Percentiles rank a stretch among this genome's conserved stretches.
These are phyloP conservation scores for Neolamprologus fasciatus DNA, from an alignment of 2,113 vertebrate species.

Conservation along the genomic window DNA sequence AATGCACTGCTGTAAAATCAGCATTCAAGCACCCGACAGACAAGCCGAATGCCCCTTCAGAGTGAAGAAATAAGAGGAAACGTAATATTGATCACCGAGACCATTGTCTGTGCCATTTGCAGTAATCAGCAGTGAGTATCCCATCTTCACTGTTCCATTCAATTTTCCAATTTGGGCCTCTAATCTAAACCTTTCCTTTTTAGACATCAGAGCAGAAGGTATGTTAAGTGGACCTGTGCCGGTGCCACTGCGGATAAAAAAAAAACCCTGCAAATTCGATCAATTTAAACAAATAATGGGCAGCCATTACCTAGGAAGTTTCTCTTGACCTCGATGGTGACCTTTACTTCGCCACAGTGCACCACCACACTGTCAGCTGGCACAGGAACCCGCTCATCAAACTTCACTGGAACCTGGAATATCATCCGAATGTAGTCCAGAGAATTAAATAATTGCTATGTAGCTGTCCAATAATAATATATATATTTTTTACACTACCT, in stretches of 20 bases:
- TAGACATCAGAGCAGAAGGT: neutral
- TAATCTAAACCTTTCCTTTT: neutral
- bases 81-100: conserved; percentile 6
- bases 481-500: neutral
- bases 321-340: conserved; percentile 42
- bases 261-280: neutral
- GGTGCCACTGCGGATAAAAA: neutral
- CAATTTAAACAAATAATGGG: neutral
- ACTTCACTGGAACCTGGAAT: conserved; percentile 12
- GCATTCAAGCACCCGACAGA: neutral
- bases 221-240: neutral
- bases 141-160: neutral
- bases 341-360: conserved; percentile 31
- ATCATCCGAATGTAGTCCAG: neutral
- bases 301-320: conserved; percentile 54
- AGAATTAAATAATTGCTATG: neutral
- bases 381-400: neutral
- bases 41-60: neutral
- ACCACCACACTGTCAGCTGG: conserved; percentile 20
- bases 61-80: conserved; percentile 33
- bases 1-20: conserved; percentile 21
- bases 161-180: neutral
- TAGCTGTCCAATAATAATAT: neutral
- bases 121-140: conserved; percentile 21
- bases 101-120: conserved; percentile 24